Percentiles rank a stretch among this genome's conserved stretches.
phyloP scores from a whole-genome alignment of 2,113 vertebrate species.

The Anser brachyrhynchus region DNA sequence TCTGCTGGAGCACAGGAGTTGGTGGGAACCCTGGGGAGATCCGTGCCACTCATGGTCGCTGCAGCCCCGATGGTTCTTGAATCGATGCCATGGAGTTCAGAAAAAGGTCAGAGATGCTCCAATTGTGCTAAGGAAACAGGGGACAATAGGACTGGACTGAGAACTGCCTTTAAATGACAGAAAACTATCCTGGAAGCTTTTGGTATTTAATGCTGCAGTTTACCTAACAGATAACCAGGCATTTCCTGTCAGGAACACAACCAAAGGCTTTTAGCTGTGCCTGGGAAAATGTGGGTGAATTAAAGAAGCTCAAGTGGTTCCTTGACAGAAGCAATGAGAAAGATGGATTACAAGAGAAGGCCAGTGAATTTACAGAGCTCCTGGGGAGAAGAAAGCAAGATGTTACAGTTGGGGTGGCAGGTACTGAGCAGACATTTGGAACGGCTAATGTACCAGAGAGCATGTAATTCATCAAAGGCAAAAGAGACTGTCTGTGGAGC shows the following conservation, averaged over 20 bases:
- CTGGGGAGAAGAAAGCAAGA: not conserved
- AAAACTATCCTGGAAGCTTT: not conserved
- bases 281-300: conserved; percentile 19
- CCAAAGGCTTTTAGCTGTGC: conserved; percentile 10
- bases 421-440: not conserved
- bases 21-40: not conserved
- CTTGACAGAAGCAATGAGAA: not conserved
- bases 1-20: not conserved
- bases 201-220: conserved; percentile 3
- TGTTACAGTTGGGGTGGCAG: not conserved
- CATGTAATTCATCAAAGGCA: not conserved
- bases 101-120: not conserved
- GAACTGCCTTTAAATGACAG: not conserved
- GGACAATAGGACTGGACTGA: not conserved
- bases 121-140: not conserved
- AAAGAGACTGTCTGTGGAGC: not conserved
- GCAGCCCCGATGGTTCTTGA: not conserved
- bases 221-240: conserved; percentile 13
- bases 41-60: not conserved
- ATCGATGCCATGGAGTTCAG: not conserved
- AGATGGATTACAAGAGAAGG: not conserved
- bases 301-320: conserved; percentile 27
- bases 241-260: conserved; percentile 11
- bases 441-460: not conserved
- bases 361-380: not conserved